Percentiles rank a stretch among this genome's conserved stretches.
These are phyloP conservation scores for Dendrolimus kikuchii DNA, from an alignment of 1,140 invertebrate species.

Conservation along the genomic window DNA sequence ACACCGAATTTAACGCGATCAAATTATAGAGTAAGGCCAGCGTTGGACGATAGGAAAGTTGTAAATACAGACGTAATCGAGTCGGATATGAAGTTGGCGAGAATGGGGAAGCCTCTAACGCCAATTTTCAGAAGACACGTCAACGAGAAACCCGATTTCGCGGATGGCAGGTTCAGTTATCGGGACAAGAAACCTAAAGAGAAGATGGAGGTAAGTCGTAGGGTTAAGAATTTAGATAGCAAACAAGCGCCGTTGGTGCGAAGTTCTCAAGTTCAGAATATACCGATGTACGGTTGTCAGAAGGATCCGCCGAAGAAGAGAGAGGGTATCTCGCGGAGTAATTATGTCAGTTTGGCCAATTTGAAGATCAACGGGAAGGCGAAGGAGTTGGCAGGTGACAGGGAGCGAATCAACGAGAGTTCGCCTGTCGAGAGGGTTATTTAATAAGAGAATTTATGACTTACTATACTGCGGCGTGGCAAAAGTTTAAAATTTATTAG, in stretches of 20 bases:
- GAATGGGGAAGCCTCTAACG: slow-evolving; percentile 62
- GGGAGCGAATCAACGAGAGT: slow-evolving; percentile 15
- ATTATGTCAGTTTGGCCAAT: slow-evolving; percentile 66
- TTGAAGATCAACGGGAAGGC: slow-evolving; percentile 50
- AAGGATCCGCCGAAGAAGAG: slow-evolving; percentile 23
- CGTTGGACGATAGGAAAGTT: slow-evolving; percentile 22
- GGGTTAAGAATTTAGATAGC: slow-evolving; percentile 25
- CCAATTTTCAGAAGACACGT: slow-evolving; percentile 55
- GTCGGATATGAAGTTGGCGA: slow-evolving; percentile 51
- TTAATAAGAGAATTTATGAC: too few relatives aligned
- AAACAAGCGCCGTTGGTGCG: slow-evolving; percentile 23
- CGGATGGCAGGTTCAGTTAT: slow-evolving; percentile 57
- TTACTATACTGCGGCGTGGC: too few relatives aligned
- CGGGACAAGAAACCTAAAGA: slow-evolving; percentile 33
- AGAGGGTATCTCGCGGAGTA: slow-evolving; percentile 54
- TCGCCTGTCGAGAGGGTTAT: slow-evolving; percentile 34
- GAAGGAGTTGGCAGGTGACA: slow-evolving; percentile 13
- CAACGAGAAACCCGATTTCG: slow-evolving; percentile 38
- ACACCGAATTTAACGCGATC: slow-evolving; percentile 27
- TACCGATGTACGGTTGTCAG: neutral
- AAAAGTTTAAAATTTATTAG: neutral
- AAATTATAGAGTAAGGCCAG: slow-evolving; percentile 38
- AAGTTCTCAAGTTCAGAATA: slow-evolving; percentile 14
- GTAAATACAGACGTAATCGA: slow-evolving; percentile 33
- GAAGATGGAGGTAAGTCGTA: slow-evolving; percentile 34